Conservation (phyloP, 2,888 invertebrate genomes). For the Galerucella pusilla region DNA sequence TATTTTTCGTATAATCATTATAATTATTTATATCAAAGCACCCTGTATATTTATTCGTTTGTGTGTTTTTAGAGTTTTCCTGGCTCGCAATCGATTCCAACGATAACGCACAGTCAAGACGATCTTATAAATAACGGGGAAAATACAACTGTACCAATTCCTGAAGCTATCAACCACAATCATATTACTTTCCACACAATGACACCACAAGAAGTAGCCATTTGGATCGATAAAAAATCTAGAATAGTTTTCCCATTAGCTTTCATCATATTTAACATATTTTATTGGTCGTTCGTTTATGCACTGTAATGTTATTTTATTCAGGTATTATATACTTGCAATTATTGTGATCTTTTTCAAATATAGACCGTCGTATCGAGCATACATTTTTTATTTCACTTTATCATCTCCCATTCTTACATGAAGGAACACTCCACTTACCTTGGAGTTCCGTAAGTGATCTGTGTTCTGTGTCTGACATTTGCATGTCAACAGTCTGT, state of each 20-base stretch:
- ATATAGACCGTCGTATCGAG: conserved; percentile 16
- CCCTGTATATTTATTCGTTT: too few relatives aligned
- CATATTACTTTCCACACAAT: conserved; percentile 69
- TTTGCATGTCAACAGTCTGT: too few relatives aligned
- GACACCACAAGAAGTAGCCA: conserved; percentile 89
- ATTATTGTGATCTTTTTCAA: conserved; percentile 19
- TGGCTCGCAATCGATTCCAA: conserved; percentile 72
- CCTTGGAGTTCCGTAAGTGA: too few relatives aligned
- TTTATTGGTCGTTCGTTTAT: conserved; percentile 63
- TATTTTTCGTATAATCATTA: conserved; percentile 14
- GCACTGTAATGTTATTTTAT: conserved; percentile 48
- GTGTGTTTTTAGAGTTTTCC: conserved; percentile 64
- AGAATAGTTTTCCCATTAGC: conserved; percentile 81
- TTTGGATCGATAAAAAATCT: conserved; percentile 86
- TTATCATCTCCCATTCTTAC: too few relatives aligned
- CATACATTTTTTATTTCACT: background rate
- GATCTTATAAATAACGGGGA: conserved; percentile 65
- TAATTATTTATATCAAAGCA: background rate
- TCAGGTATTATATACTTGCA: conserved; percentile 14
- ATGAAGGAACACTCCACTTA: too few relatives aligned
- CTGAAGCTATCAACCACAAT: conserved; percentile 37
- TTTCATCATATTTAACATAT: conserved; percentile 80
- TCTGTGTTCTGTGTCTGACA: too few relatives aligned
- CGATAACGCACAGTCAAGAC: conserved; percentile 76
- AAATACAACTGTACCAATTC: conserved; percentile 54